Base-by-base conservation (phyloP, 2,888 invertebrate genomes). In the Stenolophus ochropezus region DNA sequence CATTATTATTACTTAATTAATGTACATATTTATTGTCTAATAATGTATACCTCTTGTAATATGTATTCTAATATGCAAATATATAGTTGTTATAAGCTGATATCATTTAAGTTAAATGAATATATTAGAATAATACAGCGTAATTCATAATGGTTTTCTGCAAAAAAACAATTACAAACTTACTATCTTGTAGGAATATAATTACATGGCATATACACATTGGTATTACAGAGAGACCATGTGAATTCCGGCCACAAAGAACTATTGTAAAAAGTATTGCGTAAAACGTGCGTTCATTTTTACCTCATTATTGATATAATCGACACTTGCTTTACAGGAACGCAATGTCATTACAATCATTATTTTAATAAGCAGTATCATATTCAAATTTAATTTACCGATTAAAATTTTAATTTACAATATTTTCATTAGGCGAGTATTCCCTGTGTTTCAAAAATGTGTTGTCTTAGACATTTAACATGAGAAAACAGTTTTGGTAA, bases 291-390 rank as follows among this genome's bases (percentile, higher is more conserved):
- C 23, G 51, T 25, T 42, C 27, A 27, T 18, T 74, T 20, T 74
- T 77, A 77, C 61, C 42, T 77, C 58, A 58, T 42, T 33, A 77
- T 58, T 77, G 56, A 77, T 77, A 77, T 77, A 58, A 74, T 74
- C 74, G 74, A 74, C 74, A 74, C 16, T 51, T 51, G 11, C 14
- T 51, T 56, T 51, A 42, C 5, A 77, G 58, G 27, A 77, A 58
- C 11, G 42, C 76, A 77, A 58, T 77, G 76, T 58, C 76, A 77
- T 21, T 25, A 11, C 2, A 33, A 18, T 77, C 33, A 77, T 77
- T 77, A 77, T 58, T 58, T 58, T 77, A 21, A n/a, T 16, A 76
- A 3, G 16, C 18, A 53, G 33, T 53, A 8, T 20, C 16, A 27
- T 76, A n/a, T 25, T 27, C 16, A 53, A 76, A 76, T 56, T 21